Evolutionary conservation across 35 echinoderm and acorn worm genomes (phyloP).

Genomic region (Amphiura filiformis): DNA sequence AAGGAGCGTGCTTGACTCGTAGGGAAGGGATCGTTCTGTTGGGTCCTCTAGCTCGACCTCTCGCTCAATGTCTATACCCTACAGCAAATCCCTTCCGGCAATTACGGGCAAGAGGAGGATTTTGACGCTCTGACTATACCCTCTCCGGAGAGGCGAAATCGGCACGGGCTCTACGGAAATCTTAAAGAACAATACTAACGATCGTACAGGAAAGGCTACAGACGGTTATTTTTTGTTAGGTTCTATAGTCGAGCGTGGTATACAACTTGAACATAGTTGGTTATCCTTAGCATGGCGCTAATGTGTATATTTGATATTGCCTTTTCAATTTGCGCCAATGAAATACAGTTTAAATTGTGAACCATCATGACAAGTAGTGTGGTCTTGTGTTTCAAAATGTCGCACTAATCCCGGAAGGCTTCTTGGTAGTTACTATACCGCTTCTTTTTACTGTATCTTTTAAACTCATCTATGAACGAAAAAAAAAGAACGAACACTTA

Average conservation of each 20-base stretch:
- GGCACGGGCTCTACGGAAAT: neutral
- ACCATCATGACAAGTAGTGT: neutral
- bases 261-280: neutral
- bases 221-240: neutral
- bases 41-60: neutral
- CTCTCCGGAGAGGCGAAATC: neutral
- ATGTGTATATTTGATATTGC: neutral
- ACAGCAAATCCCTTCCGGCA: neutral
- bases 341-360: slow-evolving; percentile 8
- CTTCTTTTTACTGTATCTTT: slow-evolving; percentile 10
- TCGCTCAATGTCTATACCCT: neutral
- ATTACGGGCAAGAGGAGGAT: neutral
- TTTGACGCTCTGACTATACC: neutral
- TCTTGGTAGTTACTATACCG: neutral
- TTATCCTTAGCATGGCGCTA: neutral
- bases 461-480: too few relatives aligned
- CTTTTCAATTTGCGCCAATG: neutral
- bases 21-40: neutral
- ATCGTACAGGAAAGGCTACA: neutral
- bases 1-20: neutral
- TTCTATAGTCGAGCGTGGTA: neutral
- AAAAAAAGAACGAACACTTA: neutral
- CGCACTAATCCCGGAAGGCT: neutral
- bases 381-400: slow-evolving; percentile 5
- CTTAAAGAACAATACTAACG: neutral